phyloP scores from a whole-genome alignment of 2,888 invertebrate species.

The Nephrotoma appendiculata region DNA sequence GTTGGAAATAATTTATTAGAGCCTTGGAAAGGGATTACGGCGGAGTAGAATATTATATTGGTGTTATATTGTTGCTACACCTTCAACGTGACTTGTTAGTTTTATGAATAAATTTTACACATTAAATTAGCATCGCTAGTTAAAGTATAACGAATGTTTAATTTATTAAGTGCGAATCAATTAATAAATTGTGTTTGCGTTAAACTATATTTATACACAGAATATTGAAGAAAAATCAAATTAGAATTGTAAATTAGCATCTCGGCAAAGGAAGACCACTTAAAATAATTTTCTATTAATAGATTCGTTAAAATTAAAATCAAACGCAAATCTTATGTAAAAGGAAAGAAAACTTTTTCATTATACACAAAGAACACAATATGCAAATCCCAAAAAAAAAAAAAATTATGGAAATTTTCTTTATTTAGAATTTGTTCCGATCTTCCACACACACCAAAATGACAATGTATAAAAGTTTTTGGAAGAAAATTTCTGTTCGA shows the following conservation, averaged over 20 bases:
- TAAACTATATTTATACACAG: neutral
- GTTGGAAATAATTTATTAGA: neutral
- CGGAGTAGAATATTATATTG: neutral
- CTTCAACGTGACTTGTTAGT: neutral
- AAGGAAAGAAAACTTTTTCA: neutral
- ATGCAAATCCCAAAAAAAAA: neutral
- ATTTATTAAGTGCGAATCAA: neutral
- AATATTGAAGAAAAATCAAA: neutral
- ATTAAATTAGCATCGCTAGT: neutral
- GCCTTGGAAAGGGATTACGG: neutral
- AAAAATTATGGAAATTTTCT: neutral
- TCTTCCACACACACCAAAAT: neutral
- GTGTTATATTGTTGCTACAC: neutral
- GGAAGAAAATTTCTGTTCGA: neutral
- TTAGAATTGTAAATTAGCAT: neutral
- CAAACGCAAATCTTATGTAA: neutral
- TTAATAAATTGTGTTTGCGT: neutral
- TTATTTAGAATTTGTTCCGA: neutral
- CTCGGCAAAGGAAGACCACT: neutral
- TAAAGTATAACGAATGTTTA: neutral
- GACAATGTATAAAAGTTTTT: neutral
- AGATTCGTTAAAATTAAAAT: neutral
- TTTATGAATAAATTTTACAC: neutral
- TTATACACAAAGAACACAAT: neutral
- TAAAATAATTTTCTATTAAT: neutral